phyloP scores from a whole-genome alignment of 2,113 vertebrate genomes.

The Xiphophorus couchianus region DNA sequence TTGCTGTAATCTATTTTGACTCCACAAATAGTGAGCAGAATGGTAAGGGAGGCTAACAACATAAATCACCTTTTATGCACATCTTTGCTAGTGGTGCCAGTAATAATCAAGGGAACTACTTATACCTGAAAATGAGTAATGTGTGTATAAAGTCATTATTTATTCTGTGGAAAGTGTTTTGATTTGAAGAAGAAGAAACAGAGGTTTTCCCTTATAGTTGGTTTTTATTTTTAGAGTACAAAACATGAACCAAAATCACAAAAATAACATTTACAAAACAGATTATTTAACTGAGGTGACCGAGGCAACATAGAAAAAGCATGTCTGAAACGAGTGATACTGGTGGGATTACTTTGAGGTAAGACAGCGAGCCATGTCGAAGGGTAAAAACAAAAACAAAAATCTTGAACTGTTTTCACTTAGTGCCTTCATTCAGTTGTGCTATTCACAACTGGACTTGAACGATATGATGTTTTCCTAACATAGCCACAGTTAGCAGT shows the following conservation, averaged over 20 bases:
- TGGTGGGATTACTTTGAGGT: conserved; percentile 71
- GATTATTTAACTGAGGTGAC: conserved; percentile 79
- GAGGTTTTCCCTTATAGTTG: conserved; percentile 45
- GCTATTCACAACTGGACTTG: conserved; percentile 63
- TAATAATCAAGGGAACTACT: too few species aligned
- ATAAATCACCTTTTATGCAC: too few species aligned
- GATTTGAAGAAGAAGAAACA: background rate
- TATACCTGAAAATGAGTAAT: too few species aligned
- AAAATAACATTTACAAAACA: conserved; percentile 82
- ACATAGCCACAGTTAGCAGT: conserved; percentile 63
- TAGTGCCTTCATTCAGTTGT: conserved; percentile 74
- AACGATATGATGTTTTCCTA: conserved; percentile 35
- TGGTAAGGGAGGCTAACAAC: too few species aligned
- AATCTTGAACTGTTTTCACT: conserved; percentile 55
- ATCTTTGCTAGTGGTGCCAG: too few species aligned
- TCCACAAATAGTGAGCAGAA: too few species aligned
- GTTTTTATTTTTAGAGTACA: conserved; percentile 83
- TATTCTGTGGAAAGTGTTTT: background rate
- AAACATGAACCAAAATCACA: conserved; percentile 80
- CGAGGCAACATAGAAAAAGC: conserved; percentile 75
- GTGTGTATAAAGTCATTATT: too few species aligned
- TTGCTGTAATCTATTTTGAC: too few species aligned
- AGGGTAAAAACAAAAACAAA: conserved; percentile 26
- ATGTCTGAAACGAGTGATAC: conserved; percentile 71
- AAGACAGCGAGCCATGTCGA: conserved; percentile 66